Conservation (phyloP, 2,113 vertebrate genomes). For the Lethenteron reissneri region DNA sequence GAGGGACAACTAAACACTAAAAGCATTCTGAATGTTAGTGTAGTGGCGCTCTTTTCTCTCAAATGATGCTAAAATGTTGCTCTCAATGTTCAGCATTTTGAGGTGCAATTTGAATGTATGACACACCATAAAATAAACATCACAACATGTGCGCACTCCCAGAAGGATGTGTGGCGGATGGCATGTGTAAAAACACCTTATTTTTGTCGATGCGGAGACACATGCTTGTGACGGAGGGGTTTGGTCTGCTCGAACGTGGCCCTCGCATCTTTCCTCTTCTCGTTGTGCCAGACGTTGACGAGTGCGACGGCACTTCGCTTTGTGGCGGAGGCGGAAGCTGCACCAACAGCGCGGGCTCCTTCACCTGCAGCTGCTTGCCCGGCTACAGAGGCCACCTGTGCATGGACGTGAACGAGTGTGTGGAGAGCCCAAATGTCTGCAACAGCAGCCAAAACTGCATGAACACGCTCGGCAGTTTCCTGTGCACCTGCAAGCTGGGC, state of each 20-base stretch:
- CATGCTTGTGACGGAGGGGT: not conserved
- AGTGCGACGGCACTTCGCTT: not conserved
- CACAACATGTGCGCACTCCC: not conserved
- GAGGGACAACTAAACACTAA: no score
- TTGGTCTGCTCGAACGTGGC: no score
- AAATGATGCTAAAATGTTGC: no score
- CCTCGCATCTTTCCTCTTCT: not conserved
- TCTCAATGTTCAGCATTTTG: no score
- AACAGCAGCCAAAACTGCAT: not conserved
- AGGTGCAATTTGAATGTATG: not conserved
- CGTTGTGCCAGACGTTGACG: not conserved
- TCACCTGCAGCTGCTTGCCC: not conserved
- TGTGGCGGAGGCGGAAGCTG: not conserved
- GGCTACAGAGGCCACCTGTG: not conserved
- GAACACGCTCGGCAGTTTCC: not conserved
- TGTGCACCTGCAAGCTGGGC: slow-evolving; percentile 1
- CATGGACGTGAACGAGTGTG: not conserved
- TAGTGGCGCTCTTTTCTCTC: no score
- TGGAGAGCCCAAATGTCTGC: not conserved
- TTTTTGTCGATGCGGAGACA: not conserved
- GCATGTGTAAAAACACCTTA: not conserved
- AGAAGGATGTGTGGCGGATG: not conserved
- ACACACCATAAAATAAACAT: not conserved
- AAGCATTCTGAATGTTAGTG: no score
- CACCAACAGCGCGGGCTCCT: not conserved